Evolutionary conservation across 2,888 invertebrate genomes (phyloP).

Genomic region (Papilio gigon): DNA sequence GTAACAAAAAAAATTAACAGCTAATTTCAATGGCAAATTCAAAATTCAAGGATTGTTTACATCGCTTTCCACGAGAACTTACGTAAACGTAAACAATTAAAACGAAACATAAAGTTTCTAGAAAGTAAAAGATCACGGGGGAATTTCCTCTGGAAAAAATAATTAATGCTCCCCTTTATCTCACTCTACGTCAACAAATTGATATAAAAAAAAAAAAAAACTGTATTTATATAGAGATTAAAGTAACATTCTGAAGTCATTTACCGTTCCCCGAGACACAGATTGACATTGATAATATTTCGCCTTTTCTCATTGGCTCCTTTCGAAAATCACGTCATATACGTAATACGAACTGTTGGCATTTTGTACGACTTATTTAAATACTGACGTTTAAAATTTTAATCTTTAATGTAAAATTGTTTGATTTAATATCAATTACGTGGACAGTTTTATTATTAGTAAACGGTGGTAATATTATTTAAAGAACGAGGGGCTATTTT

Average conservation of each 20-base stretch:
- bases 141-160: background rate
- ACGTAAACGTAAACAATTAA: constrained; percentile 32
- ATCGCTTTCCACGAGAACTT: constrained; percentile 20
- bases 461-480: background rate
- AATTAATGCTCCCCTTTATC: background rate
- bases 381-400: background rate
- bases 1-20: background rate
- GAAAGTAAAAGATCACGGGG: constrained; percentile 6
- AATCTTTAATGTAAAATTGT: background rate
- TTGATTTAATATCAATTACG: background rate
- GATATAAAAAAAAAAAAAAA: background rate
- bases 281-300: constrained; percentile 39
- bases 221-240: constrained; percentile 22
- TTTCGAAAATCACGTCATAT: constrained; percentile 35
- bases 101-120: constrained; percentile 20
- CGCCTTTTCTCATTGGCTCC: constrained; percentile 20
- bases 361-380: constrained; percentile 33
- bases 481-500: background rate
- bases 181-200: constrained; percentile 1
- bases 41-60: constrained; percentile 34
- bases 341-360: constrained; percentile 18
- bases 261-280: constrained; percentile 35
- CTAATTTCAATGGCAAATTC: background rate
- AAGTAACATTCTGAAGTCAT: constrained; percentile 7
- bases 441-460: background rate